Percentiles rank a stretch among this genome's conserved stretches.
These are phyloP conservation scores for Trididemnum miniatum DNA, from an alignment of 23 tunicate genomes.

Conservation along the genomic window DNA sequence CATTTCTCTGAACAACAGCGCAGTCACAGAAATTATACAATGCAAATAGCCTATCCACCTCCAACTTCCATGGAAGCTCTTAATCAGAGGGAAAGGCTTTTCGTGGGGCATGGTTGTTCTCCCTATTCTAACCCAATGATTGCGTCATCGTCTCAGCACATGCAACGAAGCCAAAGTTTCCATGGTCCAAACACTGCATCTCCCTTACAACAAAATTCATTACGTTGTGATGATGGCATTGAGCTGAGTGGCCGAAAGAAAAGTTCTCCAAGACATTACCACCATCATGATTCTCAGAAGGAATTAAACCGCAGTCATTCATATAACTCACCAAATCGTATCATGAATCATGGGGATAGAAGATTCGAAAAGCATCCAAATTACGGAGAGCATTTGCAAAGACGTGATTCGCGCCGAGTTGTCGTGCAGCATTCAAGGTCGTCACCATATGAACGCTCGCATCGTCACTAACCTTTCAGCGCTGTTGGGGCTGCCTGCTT, in stretches of 20 bases:
- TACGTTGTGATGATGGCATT: not conserved
- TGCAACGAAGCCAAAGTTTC: not conserved
- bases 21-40: not conserved
- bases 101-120: not conserved
- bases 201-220: not conserved
- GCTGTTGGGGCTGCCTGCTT: too few species aligned
- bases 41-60: not conserved
- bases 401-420: not conserved
- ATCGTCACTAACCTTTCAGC: not conserved
- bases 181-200: not conserved
- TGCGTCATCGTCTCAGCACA: not conserved
- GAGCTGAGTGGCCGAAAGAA: not conserved
- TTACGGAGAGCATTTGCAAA: not conserved
- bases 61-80: too few species aligned
- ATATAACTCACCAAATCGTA: not conserved
- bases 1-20: not conserved
- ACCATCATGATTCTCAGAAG: not conserved
- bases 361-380: not conserved
- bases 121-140: not conserved
- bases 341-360: not conserved
- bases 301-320: not conserved
- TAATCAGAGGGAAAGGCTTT: not conserved
- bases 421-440: not conserved
- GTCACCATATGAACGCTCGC: not conserved
- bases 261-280: not conserved